Conservation (phyloP, 1,140 invertebrate species). For the Hirudo medicinalis region DNA sequence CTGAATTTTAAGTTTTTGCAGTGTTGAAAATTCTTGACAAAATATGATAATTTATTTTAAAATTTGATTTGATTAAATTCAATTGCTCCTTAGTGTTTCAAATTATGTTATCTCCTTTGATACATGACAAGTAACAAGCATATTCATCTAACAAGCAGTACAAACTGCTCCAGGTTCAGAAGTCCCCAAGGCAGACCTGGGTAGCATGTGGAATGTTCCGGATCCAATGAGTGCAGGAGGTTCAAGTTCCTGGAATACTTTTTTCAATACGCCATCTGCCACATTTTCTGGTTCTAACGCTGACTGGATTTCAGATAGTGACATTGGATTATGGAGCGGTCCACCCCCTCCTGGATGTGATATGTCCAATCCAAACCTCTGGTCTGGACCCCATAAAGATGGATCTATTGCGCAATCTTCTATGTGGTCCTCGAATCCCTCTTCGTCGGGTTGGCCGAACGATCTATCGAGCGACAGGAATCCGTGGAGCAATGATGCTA, state of each 20-base stretch:
- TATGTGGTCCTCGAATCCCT: neutral
- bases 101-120: too few species aligned
- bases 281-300: neutral
- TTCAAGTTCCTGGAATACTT: too few species aligned
- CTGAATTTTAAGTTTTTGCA: too few species aligned
- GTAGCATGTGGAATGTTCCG: conserved; percentile 4
- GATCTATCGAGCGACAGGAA: neutral
- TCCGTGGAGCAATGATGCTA: neutral
- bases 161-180: too few species aligned
- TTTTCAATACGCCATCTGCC: neutral
- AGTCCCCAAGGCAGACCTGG: neutral
- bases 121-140: too few species aligned
- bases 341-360: conserved; percentile 1
- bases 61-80: too few species aligned
- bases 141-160: too few species aligned
- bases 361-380: conserved; percentile 13
- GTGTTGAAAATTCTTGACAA: too few species aligned
- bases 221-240: neutral
- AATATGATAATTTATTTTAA: too few species aligned
- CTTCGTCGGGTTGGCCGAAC: neutral
- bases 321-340: conserved; percentile 12
- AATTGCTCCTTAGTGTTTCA: too few species aligned
- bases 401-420: neutral
- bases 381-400: conserved; percentile 11
- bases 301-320: conserved; percentile 14